Base-by-base conservation (phyloP, 1,140 invertebrate genomes). In the Leptoteleia sp. region DNA sequence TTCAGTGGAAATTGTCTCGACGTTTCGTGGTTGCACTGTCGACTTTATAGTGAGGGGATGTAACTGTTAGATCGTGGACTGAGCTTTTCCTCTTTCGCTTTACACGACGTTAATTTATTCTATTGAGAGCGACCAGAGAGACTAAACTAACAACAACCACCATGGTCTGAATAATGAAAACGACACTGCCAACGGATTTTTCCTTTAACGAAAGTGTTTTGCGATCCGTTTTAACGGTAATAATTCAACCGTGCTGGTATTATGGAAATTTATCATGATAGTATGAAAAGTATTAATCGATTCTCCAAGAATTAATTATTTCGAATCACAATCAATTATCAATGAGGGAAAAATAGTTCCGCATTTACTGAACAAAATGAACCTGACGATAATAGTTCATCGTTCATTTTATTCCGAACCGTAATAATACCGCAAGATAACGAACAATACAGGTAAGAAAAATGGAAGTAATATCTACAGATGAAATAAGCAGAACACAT, bases 31-130 rank as follows among this genome's bases (percentile, higher is more conserved):
- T 71, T 64, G 29, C 19, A 29, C 52, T 55, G 76, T 67, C 52
- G 62, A 55, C 62, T 62, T 73, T 61, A 73, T 64, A 73, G 48
- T 48, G 50, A 35, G 57, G 70, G 68, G 61, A 42, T 73, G 70
- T 62, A 76, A 70, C 68, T 59, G 73, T 48, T 76, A 54, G 42
- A 68, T 68, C 62, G 43, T 72, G 27, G 54, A 62, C 48, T 35
- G 31, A 67, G 61, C 72, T 64, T 57, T 59, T 52, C 67, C 68
- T 76, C 62, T 80, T 76, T 76, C 48, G 59, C 79, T 82, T 83
- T 84, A 76, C 76, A 71, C 76, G 72, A 72, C 52, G 81, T 80
- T 88, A 85, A 87, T 86, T 83, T 84, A 86, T 87, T 86, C 85
- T 62, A 86, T 87, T 86, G 83, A 87, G 79, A 72, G 42, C 80